Evolutionary conservation across 2,113 vertebrate genomes (phyloP), one percentile per base, ranked within the genome.

Genomic region (Bos taurus): DNA sequence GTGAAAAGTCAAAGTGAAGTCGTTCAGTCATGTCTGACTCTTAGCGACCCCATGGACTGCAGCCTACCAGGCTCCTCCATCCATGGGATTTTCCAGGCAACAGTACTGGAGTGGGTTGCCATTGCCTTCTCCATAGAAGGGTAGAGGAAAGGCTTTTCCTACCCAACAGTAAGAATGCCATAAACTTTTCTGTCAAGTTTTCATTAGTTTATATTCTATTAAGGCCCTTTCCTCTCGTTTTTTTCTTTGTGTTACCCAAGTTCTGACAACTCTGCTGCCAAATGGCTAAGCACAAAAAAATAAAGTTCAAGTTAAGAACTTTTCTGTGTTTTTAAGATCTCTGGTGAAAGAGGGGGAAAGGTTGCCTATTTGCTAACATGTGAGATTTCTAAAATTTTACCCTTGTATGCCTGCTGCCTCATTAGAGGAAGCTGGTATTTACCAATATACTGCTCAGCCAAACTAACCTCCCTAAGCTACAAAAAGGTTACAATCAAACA

Each of bases 251-350:
- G 62, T 92, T 78, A 8, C 59, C 30, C 50, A 95, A 91, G 36
- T 93, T 97, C 28, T 85, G 25, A 96, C 13, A 50, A 67, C 1
- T 89, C 16, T 33, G 85, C 15, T 86, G 77, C 46, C 87, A 96
- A 84, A 52, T 16, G 36, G 23, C 59, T 93, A 81, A 64, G 25
- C 11, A n/a, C 3, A 96, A 96, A 94, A 82, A 82, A 10, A 15
- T 54, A 91, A 97, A 97, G 43, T 96, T 97, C 94, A 88, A 90
- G 46, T 74, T 95, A 96, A 80, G 59, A 84, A 56, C 9, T 52
- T 62, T 40, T n/a, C 40, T 71, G 40, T 91, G 56, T 80, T 94
- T 74, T 82, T 86, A 83, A 82, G 19, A 50, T 7, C 57, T 96
- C 71, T 85, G n/a, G 33, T 52, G 59, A 95, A 95, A 93, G 59